These are phyloP conservation scores for Notospermus geniculatus DNA, from an alignment of 1,140 invertebrate species.

Conservation along the genomic window DNA sequence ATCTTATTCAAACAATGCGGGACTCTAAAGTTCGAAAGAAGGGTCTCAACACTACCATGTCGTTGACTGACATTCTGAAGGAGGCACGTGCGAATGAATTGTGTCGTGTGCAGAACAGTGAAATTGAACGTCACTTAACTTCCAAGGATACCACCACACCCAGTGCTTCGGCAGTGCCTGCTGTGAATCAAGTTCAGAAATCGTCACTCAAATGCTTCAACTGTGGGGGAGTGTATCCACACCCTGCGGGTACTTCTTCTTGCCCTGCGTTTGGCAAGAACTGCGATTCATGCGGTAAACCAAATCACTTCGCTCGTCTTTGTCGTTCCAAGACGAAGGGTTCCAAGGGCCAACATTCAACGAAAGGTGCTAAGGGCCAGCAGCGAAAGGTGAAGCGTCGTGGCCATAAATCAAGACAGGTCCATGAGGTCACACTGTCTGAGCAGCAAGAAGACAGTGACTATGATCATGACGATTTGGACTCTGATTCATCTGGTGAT, in stretches of 20 bases:
- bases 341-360: no score
- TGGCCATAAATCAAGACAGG: no score
- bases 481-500: no score
- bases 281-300: no score
- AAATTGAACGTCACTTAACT: neutral
- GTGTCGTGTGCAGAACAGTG: neutral
- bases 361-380: no score
- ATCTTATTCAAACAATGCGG: slow-evolving; percentile 4
- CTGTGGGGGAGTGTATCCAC: slow-evolving; percentile 2
- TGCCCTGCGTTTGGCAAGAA: no score
- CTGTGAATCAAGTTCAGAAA: neutral
- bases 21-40: slow-evolving; percentile 9
- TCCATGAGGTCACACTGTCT: no score
- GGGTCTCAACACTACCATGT: neutral
- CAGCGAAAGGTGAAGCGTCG: no score
- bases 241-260: neutral
- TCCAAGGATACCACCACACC: neutral
- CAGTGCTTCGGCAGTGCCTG: neutral
- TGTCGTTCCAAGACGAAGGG: no score
- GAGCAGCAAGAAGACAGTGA: no score
- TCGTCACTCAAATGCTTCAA: neutral
- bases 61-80: neutral
- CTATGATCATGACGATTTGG: neutral
- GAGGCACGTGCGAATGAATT: neutral
- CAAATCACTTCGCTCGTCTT: no score